Evolutionary conservation across 2,888 invertebrate species (phyloP).

Genomic region (Itoplectis maculator): DNA sequence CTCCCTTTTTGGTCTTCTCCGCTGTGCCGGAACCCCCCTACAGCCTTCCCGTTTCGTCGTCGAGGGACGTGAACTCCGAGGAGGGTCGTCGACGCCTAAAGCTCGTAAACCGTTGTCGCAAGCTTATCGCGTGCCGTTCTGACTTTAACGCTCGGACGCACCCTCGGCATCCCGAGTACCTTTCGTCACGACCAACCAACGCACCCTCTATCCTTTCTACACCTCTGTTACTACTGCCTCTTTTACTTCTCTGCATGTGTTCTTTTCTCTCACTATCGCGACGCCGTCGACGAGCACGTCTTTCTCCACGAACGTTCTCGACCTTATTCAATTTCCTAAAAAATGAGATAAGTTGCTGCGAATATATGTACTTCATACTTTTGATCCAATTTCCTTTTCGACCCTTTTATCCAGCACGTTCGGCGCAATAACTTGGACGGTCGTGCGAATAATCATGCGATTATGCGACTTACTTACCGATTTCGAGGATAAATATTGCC

Average conservation of each 20-base stretch:
- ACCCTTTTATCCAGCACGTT: not conserved
- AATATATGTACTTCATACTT: not conserved
- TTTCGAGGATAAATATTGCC: no score
- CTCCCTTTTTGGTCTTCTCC: not conserved
- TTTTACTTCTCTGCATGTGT: slow-evolving; percentile 13
- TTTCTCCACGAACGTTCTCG: not conserved
- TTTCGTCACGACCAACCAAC: slow-evolving; percentile 42
- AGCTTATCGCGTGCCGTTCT: slow-evolving; percentile 62
- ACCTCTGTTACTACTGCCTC: not conserved
- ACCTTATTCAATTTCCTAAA: slow-evolving; percentile 5
- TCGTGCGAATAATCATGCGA: no score
- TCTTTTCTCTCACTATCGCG: slow-evolving; percentile 6
- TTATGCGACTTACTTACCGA: no score
- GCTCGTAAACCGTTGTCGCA: slow-evolving; percentile 63
- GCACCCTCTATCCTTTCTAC: not conserved
- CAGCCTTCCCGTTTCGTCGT: slow-evolving; percentile 44
- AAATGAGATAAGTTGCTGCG: not conserved
- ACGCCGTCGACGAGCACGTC: not conserved
- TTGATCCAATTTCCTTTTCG: not conserved
- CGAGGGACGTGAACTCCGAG: slow-evolving; percentile 60
- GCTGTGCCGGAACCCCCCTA: slow-evolving; percentile 9
- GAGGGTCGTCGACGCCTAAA: slow-evolving; percentile 64
- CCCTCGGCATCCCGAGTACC: slow-evolving; percentile 54
- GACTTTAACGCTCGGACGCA: slow-evolving; percentile 57
- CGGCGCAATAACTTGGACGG: no score